phyloP scores from a whole-genome alignment of 2,797 vertebrate species.

The Microcaecilia unicolor region DNA sequence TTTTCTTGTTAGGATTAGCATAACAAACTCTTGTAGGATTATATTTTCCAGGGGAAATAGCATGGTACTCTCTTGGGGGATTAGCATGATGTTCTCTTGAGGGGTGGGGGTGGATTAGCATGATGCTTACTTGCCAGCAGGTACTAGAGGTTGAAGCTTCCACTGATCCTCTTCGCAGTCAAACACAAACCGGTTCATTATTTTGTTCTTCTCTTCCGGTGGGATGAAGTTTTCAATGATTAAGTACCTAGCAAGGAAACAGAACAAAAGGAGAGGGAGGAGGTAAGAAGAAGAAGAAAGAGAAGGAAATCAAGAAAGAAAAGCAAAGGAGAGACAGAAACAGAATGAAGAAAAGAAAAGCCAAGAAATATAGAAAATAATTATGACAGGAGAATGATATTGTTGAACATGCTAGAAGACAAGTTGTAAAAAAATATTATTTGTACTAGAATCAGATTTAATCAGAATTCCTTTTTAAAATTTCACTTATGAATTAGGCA shows the following conservation, averaged over 20 bases:
- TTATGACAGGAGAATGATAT: neutral
- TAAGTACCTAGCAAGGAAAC: conserved; percentile 63
- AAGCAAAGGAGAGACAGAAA: neutral
- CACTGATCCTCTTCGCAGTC: conserved; percentile 93
- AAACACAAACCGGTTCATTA: conserved; percentile 85
- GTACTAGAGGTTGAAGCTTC: conserved; percentile 80
- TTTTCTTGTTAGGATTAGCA: no score
- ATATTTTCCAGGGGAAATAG: no score
- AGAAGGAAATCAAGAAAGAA: neutral
- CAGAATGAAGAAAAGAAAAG: neutral
- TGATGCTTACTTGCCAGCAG: conserved; percentile 67
- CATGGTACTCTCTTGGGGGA: no score
- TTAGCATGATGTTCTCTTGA: no score
- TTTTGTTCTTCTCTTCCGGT: conserved; percentile 94
- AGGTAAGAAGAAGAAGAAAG: neutral
- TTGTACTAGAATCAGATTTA: no score
- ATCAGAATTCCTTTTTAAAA: no score
- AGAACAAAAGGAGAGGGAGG: accelerated
- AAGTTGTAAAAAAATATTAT: no score
- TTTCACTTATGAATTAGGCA: no score
- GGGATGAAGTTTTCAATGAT: conserved; percentile 97
- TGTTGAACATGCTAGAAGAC: no score
- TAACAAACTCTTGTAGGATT: no score
- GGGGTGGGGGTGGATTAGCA: neutral
- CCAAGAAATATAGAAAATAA: neutral